Evolutionary conservation across 2,888 invertebrate species (phyloP).

Genomic region (Drosophila paranaensis): DNA sequence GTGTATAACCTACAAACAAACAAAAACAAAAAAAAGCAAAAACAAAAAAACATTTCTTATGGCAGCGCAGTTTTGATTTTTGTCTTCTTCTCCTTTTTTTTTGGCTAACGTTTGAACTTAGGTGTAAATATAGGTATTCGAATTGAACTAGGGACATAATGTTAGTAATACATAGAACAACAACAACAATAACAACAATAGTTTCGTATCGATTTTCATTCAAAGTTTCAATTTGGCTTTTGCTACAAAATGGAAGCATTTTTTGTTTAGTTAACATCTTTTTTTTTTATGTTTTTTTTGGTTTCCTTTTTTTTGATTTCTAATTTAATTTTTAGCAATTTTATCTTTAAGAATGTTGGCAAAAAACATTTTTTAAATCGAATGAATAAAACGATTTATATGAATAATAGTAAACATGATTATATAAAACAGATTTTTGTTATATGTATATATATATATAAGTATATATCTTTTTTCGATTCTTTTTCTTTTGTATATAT

Average conservation of each 20-base stretch:
- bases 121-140: conserved; percentile 14
- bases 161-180: conserved; percentile 31
- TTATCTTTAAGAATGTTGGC: conserved; percentile 38
- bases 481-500: conserved; percentile 1
- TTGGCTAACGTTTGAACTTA: conserved; percentile 45
- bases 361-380: conserved; percentile 47
- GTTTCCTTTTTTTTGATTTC: not conserved
- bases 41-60: conserved; percentile 15
- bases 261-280: conserved; percentile 12
- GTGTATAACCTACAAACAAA: conserved; percentile 24
- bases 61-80: conserved; percentile 24
- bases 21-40: too few species aligned
- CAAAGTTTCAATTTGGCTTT: conserved; percentile 32
- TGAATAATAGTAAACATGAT: conserved; percentile 35
- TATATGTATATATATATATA: too few species aligned
- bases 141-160: conserved; percentile 36
- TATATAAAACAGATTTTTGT: conserved; percentile 24
- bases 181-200: conserved; percentile 67
- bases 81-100: conserved; percentile 3
- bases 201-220: conserved; percentile 22
- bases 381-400: conserved; percentile 39
- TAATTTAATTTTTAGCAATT: conserved; percentile 6
- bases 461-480: not conserved
- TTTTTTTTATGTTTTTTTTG: not conserved
- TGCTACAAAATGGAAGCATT: conserved; percentile 76